Base-by-base conservation (phyloP, 2,113 vertebrate genomes). In the Picathartes gymnocephalus region DNA sequence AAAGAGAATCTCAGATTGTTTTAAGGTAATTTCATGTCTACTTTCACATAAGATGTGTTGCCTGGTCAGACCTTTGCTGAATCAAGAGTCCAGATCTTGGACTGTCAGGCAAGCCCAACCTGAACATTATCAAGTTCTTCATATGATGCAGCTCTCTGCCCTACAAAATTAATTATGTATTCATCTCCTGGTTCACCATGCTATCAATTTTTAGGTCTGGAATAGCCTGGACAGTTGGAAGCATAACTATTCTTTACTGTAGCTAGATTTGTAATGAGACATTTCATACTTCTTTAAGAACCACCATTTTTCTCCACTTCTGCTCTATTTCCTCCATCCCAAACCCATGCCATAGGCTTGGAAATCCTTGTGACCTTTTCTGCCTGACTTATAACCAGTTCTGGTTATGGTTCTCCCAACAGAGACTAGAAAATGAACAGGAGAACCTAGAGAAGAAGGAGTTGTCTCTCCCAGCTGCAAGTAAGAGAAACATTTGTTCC, bases 371-470 rank as follows among this genome's bases (percentile, higher is more conserved):
- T 51, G 22, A 58, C 6, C 53, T 76, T 79, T 82, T 33, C 35
- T 93, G 61, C 45, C 40, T 79, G 62, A 44, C 25, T 68, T 45
- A 45, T 53, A 81, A 81, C 57, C 33, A 57, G 11, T 50, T 17
- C 3, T 79, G 48, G 4, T 18, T 4, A 7, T 77, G 60, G 27
- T 91, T 95, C 71, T 72, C 37, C 87, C 93, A 68, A 89, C 95
- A 99, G 98, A 98, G 97, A 91, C 97, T 99, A 90, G 97, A 98
- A 90, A 98, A 97, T 62, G 97, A 98, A 40, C 97, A 96, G 77
- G 96, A 98, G 48, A 96, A 96, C 31, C 40, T 96, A 77, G 97
- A 97, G 65, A 93, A 96, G 48, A 84, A 94, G 53, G 97, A 98
- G 8, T 96, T 97, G 31, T 57, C 93, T 42, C 64, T 83, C 31